A percentile compares a stretch with the other conserved stretches of the same genome.
Evolutionary conservation across 2,797 vertebrate genomes (phyloP).

Genomic region (Apogon talboti): DNA sequence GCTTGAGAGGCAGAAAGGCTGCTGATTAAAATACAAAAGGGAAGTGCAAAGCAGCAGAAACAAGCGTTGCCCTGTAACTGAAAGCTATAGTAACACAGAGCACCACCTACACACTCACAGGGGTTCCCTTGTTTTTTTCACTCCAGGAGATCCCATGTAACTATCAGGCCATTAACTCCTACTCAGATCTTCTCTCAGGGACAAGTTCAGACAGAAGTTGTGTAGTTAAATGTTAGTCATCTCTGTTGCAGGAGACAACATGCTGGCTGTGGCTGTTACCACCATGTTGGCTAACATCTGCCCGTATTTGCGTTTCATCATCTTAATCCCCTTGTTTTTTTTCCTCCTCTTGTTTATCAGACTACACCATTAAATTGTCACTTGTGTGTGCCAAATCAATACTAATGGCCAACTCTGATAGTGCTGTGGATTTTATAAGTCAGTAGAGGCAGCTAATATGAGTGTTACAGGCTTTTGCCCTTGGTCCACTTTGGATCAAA

Average conservation of each 20-base stretch:
- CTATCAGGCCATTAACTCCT: conserved; percentile 11
- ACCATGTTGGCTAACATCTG: conserved; percentile 23
- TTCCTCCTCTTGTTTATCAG: not conserved
- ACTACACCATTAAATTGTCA: conserved; percentile 8
- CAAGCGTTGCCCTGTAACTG: conserved; percentile 43
- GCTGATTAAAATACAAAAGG: conserved; percentile 68
- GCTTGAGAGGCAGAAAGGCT: conserved; percentile 57
- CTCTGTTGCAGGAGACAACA: conserved; percentile 15
- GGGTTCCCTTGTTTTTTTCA: conserved; percentile 45
- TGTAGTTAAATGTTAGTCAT: conserved; percentile 21
- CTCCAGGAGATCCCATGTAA: conserved; percentile 25
- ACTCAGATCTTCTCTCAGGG: conserved; percentile 20
- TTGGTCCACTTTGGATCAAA: too few species aligned
- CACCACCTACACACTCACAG: conserved; percentile 16
- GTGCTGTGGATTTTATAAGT: not conserved
- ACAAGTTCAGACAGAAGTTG: conserved; percentile 14
- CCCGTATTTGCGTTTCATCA: conserved; percentile 32
- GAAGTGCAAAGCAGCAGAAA: conserved; percentile 66
- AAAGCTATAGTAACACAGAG: conserved; percentile 36
- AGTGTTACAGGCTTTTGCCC: too few species aligned
- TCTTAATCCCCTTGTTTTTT: conserved; percentile 14
- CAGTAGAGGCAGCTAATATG: too few species aligned
- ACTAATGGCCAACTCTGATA: conserved; percentile 4
- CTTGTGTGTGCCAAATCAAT: conserved; percentile 15
- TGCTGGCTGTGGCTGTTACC: conserved; percentile 14